Evolutionary conservation across 2,113 vertebrate genomes (phyloP), one percentile per base, ranked within the genome.

Genomic region (Apteryx owenii): DNA sequence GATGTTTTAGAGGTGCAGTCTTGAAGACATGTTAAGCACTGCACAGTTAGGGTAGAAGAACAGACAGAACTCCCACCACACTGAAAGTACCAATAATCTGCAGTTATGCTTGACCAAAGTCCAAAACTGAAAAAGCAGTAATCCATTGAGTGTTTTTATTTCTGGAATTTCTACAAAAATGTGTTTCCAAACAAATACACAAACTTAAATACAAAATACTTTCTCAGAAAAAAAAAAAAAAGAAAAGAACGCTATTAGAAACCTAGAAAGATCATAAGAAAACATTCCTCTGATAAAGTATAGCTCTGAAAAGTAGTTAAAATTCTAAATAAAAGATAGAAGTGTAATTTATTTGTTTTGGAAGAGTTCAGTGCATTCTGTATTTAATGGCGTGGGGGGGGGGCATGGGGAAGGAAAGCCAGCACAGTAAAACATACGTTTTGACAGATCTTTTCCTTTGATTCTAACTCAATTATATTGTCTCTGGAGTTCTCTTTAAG

Each of bases 361-460:
- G 17, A 83, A 72, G 17, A 70, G 6, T 53, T 38, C 5, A 3
- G 3, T 18, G 8, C n/a, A n/a, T 29, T 50, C 58, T 48, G 1
- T 50, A 29, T 62, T 78, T 38, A 44, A 25, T 25, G 26, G 76
- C 5, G 42, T 13, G 42, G 42, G 36, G 8, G 5, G 9, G n/a
- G 9, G 69, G 2, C 46, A 48, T 1, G 4, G 2, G 3, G 3
- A 3, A 83, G 1, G 8, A 0, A 44, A 64, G 8, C 2, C 28
- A 86, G 42, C 5, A 33, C 5, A 12, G 36, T 25, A 58, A 82
- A 77, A 44, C 1, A 5, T 0, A 5, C 0, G 28, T 78, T 84
- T 81, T 14, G 15, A 53, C 5, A 20, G 2, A 3, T 36, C 68
- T 66, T 5, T 8, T 9, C 5, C 33, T 28, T 48, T 80, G 22